These are phyloP conservation scores for Hemitrygon akajei DNA, from an alignment of 2,797 vertebrate species.

Conservation along the genomic window DNA sequence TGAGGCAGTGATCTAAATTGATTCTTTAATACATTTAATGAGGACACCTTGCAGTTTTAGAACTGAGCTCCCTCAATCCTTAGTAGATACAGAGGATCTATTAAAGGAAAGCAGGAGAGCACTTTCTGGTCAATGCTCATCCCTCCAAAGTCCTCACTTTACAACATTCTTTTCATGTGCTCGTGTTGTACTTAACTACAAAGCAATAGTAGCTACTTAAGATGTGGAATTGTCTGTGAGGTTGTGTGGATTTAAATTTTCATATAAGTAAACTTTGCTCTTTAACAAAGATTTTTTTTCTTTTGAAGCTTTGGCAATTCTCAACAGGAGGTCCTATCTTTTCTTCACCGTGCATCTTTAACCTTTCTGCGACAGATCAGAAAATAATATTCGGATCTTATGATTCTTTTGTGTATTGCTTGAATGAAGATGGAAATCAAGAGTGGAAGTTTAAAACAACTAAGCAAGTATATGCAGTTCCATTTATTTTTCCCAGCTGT, in stretches of 20 bases:
- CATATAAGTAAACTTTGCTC: neutral
- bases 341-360: constrained; percentile 75
- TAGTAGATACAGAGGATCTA: neutral
- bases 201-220: neutral
- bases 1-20: neutral
- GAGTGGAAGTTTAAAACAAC: constrained; percentile 77
- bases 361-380: constrained; percentile 49
- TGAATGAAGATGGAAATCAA: constrained; percentile 66
- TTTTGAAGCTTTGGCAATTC: constrained; percentile 76
- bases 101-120: neutral
- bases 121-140: neutral
- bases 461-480: constrained; percentile 76
- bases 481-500: constrained; percentile 64
- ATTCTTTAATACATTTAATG: neutral
- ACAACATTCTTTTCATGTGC: neutral
- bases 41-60: neutral
- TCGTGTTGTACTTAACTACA: neutral
- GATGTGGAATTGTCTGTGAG: neutral
- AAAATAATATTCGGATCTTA: constrained; percentile 82
- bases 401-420: constrained; percentile 75
- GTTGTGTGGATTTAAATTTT: neutral
- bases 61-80: neutral
- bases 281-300: constrained; percentile 36
- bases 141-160: neutral
- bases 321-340: constrained; percentile 76